Base-by-base conservation (phyloP, 2,888 invertebrate species). In the Ptycholaimellus sp. region DNA sequence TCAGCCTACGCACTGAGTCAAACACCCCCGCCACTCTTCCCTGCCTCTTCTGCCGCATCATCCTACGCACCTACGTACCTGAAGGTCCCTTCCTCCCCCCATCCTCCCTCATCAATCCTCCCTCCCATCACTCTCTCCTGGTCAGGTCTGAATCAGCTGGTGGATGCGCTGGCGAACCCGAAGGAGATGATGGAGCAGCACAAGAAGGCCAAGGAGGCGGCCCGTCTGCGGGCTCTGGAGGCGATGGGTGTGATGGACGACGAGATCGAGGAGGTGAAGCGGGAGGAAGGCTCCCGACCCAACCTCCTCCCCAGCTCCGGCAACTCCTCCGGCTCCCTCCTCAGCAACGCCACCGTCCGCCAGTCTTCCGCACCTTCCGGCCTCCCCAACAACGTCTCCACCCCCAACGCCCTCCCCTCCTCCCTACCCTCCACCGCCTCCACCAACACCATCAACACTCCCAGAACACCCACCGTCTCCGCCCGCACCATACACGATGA, bases 21-120 rank as follows among this genome's bases (percentile, higher is more conserved):
- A 96, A 96, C 65, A 90, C 93, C 62, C 87, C 93, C 39, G 81
- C 93, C 77, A 87, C 93, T 1, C 68, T 96, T 53, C 90, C 96
- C 28, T 96, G 93, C 76, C 69, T 99, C 46, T 99, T 99, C 67
- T 93, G 93, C 59, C 82, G 87, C 61, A 87, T 99, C 54, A 87
- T 90, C 64, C 72, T 96, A 44, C 93, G 93, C 68, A 99, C 96
- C 52, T 99, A 99, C 65, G 90, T 99, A 48, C 96, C 96, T 30
- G 90, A 93, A 65, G n/a, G n/a, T n/a, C n/a, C n/a, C n/a, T n/a
- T n/a, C n/a, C n/a, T n/a, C n/a, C n/a, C n/a, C n/a, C n/a, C n/a
- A n/a, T n/a, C n/a, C n/a, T n/a, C n/a, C n/a, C n/a, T n/a, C n/a
- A n/a, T n/a, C n/a, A n/a, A n/a, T n/a, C n/a, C n/a, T n/a, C n/a